phyloP scores from a whole-genome alignment of 2,113 vertebrate species.

The Catharus minimus region DNA sequence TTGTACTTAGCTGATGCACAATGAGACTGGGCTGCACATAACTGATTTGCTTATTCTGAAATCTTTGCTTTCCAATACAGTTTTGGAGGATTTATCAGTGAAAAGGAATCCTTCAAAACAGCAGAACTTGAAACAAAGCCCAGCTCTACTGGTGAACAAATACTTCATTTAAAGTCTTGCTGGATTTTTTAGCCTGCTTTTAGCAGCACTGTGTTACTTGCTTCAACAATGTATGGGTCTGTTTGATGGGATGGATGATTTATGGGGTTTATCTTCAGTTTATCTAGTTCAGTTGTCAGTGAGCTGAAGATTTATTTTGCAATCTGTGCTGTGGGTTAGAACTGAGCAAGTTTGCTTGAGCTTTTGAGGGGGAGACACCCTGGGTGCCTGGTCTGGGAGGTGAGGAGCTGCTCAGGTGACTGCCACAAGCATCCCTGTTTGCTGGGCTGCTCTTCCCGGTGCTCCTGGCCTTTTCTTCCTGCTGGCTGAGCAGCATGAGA shows the following conservation, averaged over 20 bases:
- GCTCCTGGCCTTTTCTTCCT: neutral
- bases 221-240: neutral
- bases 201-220: neutral
- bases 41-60: neutral
- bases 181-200: neutral
- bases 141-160: neutral
- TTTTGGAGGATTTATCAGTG: neutral
- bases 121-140: neutral
- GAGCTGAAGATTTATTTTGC: neutral
- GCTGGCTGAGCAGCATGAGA: neutral
- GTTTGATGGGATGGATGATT: neutral
- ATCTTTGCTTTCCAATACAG: neutral
- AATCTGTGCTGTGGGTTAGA: neutral
- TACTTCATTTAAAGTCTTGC: neutral
- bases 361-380: neutral
- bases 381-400: neutral
- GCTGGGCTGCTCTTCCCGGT: neutral
- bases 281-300: neutral
- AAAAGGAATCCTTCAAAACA: neutral
- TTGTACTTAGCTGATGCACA: neutral
- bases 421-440: accelerated
- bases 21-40: neutral
- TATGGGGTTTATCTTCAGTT: neutral
- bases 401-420: neutral
- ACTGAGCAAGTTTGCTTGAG: neutral